These are phyloP conservation scores for Micronisus gabar DNA, from an alignment of 2,113 vertebrate species.

Conservation along the genomic window DNA sequence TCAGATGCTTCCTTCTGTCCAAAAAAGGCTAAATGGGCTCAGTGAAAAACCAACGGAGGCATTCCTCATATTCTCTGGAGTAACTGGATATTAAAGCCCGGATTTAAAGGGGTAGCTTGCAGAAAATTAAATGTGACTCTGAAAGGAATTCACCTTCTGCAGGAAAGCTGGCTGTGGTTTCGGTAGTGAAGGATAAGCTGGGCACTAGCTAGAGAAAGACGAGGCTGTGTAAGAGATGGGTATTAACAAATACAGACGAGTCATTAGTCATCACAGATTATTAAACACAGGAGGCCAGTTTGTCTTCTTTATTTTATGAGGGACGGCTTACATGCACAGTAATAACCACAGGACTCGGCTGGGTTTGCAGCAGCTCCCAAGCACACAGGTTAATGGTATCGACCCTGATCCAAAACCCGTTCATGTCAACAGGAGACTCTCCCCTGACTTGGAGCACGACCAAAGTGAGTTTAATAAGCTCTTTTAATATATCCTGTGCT, in stretches of 20 bases:
- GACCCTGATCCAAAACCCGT: not conserved
- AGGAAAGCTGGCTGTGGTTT: not conserved
- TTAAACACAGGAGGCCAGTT: conserved; percentile 27
- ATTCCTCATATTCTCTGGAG: conserved; percentile 43
- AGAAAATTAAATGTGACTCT: not conserved
- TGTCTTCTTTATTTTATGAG: not conserved
- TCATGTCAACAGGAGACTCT: not conserved
- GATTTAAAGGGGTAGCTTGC: conserved; percentile 13
- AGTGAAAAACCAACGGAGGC: not conserved
- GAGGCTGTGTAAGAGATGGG: not conserved
- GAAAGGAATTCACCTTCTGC: not conserved
- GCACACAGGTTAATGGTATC: not conserved
- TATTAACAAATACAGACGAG: not conserved
- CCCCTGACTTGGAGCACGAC: not conserved
- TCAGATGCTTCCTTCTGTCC: conserved; percentile 42
- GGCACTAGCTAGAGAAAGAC: not conserved
- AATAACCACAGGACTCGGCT: not conserved
- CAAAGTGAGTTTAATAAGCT: not conserved
- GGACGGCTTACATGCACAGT: not conserved
- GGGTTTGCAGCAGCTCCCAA: not conserved
- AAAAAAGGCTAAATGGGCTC: conserved; percentile 57
- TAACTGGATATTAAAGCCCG: not conserved
- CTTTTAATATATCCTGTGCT: not conserved
- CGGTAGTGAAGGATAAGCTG: not conserved
- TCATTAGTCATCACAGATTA: not conserved